Conservation (phyloP, 2,113 vertebrate species). For the Corapipo altera region DNA sequence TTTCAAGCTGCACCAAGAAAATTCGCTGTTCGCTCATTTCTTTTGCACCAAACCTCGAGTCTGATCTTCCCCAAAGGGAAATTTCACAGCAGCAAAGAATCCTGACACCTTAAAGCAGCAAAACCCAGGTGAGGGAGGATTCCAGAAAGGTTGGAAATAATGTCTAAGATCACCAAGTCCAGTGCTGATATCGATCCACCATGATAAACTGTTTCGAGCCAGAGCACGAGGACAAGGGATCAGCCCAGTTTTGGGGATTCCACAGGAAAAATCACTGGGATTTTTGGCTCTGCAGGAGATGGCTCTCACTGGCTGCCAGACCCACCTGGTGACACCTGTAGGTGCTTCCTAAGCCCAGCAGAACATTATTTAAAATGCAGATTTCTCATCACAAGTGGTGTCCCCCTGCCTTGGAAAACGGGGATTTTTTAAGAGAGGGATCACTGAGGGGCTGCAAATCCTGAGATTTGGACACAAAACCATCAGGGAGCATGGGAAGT, state of each 20-base stretch:
- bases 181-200: fast-evolving
- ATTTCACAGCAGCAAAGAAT: neutral
- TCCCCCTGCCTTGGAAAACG: neutral
- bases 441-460: neutral
- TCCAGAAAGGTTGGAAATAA: neutral
- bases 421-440: neutral
- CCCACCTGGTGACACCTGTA: neutral
- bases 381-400: neutral
- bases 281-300: neutral
- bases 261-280: neutral
- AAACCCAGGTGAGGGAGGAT: neutral
- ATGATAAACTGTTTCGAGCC: neutral
- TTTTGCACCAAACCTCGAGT: neutral
- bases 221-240: neutral
- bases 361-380: neutral
- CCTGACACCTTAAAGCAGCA: neutral
- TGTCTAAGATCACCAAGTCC: neutral
- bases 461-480: neutral
- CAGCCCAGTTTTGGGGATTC: neutral
- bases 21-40: neutral
- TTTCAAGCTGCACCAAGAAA: neutral
- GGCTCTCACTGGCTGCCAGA: neutral
- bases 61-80: neutral
- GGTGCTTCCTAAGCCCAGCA: neutral
- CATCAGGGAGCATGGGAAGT: neutral